phyloP scores from a whole-genome alignment of 2,888 invertebrate species.

The Nomada lathburiana region DNA sequence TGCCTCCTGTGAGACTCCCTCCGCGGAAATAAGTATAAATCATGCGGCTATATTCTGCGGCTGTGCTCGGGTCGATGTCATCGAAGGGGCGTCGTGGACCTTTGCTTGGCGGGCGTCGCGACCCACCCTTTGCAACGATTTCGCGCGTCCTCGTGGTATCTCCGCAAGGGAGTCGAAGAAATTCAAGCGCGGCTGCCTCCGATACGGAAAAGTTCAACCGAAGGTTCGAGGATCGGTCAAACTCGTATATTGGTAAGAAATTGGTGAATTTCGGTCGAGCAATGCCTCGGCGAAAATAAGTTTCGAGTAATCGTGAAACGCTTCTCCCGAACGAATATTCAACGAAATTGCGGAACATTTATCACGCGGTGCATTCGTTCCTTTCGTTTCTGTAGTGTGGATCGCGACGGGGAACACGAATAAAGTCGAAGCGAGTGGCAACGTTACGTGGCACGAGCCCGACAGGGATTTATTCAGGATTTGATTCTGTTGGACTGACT shows the following conservation, averaged over 20 bases:
- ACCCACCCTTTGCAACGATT: not conserved
- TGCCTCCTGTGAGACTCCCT: slow-evolving; percentile 33
- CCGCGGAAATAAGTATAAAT: slow-evolving; percentile 68
- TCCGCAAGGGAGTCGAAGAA: no score
- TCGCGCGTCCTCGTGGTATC: no score
- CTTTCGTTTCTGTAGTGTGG: not conserved
- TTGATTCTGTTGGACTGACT: slow-evolving; percentile 22
- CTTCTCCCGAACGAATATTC: no score
- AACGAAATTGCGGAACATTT: no score
- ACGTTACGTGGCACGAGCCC: not conserved
- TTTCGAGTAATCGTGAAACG: no score
- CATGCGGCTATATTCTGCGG: slow-evolving; percentile 40
- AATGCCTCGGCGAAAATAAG: no score
- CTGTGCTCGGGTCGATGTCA: slow-evolving; percentile 54
- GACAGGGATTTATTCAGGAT: not conserved
- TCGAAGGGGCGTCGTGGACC: slow-evolving; percentile 41
- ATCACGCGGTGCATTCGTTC: no score
- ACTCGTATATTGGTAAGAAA: no score
- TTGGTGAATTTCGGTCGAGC: no score
- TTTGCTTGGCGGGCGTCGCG: slow-evolving; percentile 8
- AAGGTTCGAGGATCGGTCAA: no score
- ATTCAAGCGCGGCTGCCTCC: no score
- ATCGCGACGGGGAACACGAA: not conserved
- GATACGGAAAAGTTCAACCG: no score
- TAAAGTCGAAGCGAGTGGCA: not conserved